phyloP scores from a whole-genome alignment of 2,888 invertebrate species.

The Theristus sp. region DNA sequence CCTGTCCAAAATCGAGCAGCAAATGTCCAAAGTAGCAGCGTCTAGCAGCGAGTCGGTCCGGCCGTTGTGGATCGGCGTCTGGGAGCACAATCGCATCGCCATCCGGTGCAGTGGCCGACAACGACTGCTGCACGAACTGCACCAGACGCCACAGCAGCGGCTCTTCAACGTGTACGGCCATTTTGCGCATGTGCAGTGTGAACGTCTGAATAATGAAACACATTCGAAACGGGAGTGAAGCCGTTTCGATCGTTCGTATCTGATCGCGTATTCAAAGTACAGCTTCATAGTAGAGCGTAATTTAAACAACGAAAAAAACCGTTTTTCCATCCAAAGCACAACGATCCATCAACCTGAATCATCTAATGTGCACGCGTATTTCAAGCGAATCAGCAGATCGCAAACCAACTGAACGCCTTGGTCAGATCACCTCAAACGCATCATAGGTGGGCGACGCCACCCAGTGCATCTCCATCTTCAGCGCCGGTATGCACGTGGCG shows the following conservation, averaged over 20 bases:
- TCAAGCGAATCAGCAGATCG: neutral
- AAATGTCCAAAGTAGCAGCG: conserved; percentile 69
- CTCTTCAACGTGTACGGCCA: conserved; percentile 59
- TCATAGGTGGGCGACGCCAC: conserved; percentile 51
- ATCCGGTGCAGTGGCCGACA: neutral
- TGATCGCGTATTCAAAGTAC: no score
- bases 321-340: neutral
- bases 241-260: no score
- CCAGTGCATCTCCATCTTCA: conserved; percentile 59
- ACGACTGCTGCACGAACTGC: conserved; percentile 19
- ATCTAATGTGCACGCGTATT: neutral
- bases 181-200: neutral
- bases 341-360: no score
- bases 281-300: neutral
- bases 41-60: conserved; percentile 32
- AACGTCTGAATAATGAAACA: neutral
- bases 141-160: conserved; percentile 51
- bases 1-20: conserved; percentile 56
- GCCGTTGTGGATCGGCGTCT: conserved; percentile 12
- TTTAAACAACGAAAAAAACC: neutral
- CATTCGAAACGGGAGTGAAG: no score
- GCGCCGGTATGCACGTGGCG: conserved; percentile 43
- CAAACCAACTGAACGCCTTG: no score
- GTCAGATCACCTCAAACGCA: conserved; percentile 64
- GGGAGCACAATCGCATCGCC: neutral